phyloP scores from a whole-genome alignment of 2,113 vertebrate species.

The Pholis gunnellus region DNA sequence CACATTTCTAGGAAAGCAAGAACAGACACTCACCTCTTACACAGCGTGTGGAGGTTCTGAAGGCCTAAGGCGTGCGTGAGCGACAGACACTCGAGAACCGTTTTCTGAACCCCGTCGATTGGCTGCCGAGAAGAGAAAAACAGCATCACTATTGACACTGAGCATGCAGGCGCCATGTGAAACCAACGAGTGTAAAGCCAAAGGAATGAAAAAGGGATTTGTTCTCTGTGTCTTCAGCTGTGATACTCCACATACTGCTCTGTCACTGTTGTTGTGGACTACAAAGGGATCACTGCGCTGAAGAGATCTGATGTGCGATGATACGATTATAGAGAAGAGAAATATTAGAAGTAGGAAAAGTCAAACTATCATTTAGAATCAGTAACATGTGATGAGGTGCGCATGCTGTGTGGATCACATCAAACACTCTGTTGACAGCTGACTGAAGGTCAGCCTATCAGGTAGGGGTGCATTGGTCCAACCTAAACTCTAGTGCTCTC shows the following conservation, averaged over 20 bases:
- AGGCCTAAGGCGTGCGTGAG: constrained; percentile 90
- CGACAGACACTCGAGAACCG: constrained; percentile 90
- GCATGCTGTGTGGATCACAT: background rate
- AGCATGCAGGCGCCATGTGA: background rate
- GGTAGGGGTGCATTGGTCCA: background rate
- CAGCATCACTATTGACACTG: constrained; percentile 4
- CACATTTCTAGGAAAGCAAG: background rate
- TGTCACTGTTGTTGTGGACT: background rate
- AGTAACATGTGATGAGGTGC: background rate
- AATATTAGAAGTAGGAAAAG: background rate
- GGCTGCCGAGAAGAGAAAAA: constrained; percentile 79
- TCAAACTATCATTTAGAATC: background rate
- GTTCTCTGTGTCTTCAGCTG: constrained; percentile 17
- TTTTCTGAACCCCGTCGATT: constrained; percentile 87
- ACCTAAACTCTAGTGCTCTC: background rate
- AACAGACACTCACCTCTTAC: constrained; percentile 88
- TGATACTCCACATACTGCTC: background rate
- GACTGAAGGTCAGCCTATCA: background rate
- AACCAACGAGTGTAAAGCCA: constrained; percentile 14
- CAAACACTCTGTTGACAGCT: background rate
- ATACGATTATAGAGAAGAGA: background rate
- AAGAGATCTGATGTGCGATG: background rate
- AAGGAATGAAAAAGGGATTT: constrained; percentile 8
- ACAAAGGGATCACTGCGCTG: background rate
- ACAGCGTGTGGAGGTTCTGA: constrained; percentile 87